Conservation (phyloP, 2,888 invertebrate genomes). For the Drosophila ezoana region DNA sequence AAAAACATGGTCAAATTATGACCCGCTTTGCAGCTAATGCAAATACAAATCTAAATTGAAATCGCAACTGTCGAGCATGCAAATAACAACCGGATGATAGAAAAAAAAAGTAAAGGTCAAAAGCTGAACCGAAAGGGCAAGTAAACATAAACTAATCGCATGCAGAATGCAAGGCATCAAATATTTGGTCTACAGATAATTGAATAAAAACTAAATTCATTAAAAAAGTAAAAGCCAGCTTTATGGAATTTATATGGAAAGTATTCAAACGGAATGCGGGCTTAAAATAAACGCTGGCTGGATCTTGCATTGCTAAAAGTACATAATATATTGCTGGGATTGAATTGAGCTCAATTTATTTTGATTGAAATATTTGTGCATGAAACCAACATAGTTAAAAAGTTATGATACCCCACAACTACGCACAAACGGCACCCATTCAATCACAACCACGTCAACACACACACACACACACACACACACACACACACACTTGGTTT, state of each 20-base stretch:
- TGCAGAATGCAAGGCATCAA: neutral
- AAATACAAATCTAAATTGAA: constrained; percentile 43
- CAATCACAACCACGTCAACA: constrained; percentile 3
- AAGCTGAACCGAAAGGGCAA: neutral
- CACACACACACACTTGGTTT: neutral
- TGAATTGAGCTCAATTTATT: neutral
- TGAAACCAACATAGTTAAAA: constrained; percentile 4
- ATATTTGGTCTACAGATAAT: neutral
- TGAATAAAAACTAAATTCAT: constrained; percentile 11
- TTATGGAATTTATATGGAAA: neutral
- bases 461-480: constrained; percentile 1
- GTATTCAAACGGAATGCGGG: neutral
- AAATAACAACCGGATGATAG: constrained; percentile 17
- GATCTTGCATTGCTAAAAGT: neutral
- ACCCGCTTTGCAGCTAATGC: constrained; percentile 19
- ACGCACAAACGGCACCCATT: neutral
- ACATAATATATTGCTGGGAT: neutral
- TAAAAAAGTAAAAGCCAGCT: neutral
- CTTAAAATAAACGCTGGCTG: neutral
- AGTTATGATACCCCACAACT: neutral
- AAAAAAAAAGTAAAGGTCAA: constrained; percentile 12
- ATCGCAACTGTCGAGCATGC: constrained; percentile 21
- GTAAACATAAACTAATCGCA: neutral
- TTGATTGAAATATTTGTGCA: neutral
- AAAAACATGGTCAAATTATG: constrained; percentile 4